Conservation (phyloP, 2,888 invertebrate genomes). For the Eupeodes luniger region DNA sequence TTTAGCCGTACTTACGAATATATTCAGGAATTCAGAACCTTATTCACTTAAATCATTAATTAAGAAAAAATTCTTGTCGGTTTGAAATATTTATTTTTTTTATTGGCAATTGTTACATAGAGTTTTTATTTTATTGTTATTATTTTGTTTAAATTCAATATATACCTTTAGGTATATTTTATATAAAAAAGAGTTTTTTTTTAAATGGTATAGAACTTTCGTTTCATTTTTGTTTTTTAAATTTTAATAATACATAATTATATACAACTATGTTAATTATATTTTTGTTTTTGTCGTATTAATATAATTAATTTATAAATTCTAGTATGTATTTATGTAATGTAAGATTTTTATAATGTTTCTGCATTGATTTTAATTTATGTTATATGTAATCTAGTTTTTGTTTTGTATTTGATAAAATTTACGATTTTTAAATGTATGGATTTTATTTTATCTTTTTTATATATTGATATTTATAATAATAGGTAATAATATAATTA, state of each 20-base stretch:
- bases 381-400: constrained; percentile 35
- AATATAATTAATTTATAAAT: constrained; percentile 54
- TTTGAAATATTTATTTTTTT: constrained; percentile 58
- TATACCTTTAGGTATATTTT: constrained; percentile 51
- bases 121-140: constrained; percentile 49
- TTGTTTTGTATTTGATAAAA: constrained; percentile 14
- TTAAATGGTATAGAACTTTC: constrained; percentile 62
- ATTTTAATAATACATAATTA: constrained; percentile 32
- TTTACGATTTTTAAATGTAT: constrained; percentile 14
- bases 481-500: constrained; percentile 41
- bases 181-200: constrained; percentile 69
- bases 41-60: no score
- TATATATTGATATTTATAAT: constrained; percentile 37
- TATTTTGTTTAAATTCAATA: constrained; percentile 32
- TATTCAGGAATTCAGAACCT: no score
- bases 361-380: constrained; percentile 54
- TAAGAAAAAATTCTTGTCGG: background rate
- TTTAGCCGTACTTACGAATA: no score
- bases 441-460: constrained; percentile 1
- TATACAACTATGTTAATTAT: constrained; percentile 58
- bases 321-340: constrained; percentile 49
- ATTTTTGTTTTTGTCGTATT: constrained; percentile 56
- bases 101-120: constrained; percentile 72
- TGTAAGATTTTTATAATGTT: constrained; percentile 53
- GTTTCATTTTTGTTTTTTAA: constrained; percentile 28